phyloP scores from a whole-genome alignment of 2,888 invertebrate genomes.

The Sphaeridia pumilis region DNA sequence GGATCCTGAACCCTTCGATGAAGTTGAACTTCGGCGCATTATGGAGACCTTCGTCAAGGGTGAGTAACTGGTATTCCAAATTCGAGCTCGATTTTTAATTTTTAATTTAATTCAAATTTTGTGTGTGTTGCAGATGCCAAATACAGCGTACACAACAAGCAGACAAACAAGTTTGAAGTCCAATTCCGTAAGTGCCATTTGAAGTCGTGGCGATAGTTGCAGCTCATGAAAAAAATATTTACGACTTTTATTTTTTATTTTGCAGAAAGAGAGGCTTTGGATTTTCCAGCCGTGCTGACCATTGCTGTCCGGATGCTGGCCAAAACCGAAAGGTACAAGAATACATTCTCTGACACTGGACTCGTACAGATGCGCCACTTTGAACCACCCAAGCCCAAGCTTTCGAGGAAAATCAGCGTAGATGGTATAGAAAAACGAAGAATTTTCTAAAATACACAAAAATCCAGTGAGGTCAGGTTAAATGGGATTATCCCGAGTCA shows the following conservation, averaged over 20 bases:
- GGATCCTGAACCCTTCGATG: conserved; percentile 1
- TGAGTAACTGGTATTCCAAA: background rate
- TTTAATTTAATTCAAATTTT: background rate
- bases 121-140: conserved; percentile 7
- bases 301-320: conserved; percentile 9
- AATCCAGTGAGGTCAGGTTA: background rate
- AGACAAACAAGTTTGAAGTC: conserved; percentile 15
- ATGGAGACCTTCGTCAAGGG: conserved; percentile 10
- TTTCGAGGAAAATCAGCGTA: background rate
- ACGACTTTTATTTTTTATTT: background rate
- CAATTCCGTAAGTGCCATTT: background rate
- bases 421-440: conserved; percentile 7
- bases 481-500: too few species aligned
- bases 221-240: too few species aligned
- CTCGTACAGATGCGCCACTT: conserved; percentile 12
- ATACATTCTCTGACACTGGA: conserved; percentile 10
- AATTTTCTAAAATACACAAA: conserved; percentile 10
- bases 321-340: conserved; percentile 5
- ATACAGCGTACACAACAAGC: conserved; percentile 13
- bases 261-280: conserved; percentile 3
- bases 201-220: too few species aligned
- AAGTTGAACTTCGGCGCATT: conserved; percentile 2
- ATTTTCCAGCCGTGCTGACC: conserved; percentile 10
- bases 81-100: background rate
- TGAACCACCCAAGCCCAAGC: background rate